Base-by-base conservation (phyloP, 2,888 invertebrate species). In the Galeopsomyia nigrocyanea region DNA sequence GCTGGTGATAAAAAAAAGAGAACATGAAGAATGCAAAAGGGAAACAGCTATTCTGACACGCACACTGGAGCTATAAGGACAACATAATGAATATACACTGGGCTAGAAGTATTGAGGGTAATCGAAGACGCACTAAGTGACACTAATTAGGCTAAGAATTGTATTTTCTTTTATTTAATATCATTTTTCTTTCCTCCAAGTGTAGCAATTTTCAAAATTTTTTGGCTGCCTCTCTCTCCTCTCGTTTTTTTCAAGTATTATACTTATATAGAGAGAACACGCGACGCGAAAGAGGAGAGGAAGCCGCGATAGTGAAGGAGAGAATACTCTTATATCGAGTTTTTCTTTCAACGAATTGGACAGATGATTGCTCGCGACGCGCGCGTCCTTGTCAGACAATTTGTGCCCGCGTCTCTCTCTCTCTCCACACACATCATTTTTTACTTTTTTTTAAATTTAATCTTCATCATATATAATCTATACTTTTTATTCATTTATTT, bases 301-400 rank as follows among this genome's bases (percentile, higher is more conserved):
- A n/a, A n/a, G n/a, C n/a, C 39, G 39, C 39, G 83, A 81, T 83
- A 82, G 78, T 83, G 81, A 79, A 82, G 82, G 53, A 63, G 66
- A 72, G 71, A 75, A 84, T 85, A 85, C 84, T 85, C 85, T n/a
- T 39, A 39, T 39, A 39, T 81, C 82, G 80, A 82, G 82, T 83
- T 71, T n/a, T n/a, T n/a, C n/a, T n/a, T 83, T 39, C 26, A 39
- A 85, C 81, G 81, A 82, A 79, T 82, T 84, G 85, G 85, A 85
- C 85, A 84, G 85, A 68, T 68, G 65, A 85, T 86, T 84, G 80
- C 80, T 82, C 81, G 80, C 53, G 80, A 80, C 80, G 78, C 77
- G 79, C 78, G 64, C 77, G 77, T 39, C 39, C 39, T 39, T 39
- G 13, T 39, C 39, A 75, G 71, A 74, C 76, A 78, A 75, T 80